phyloP scores from a whole-genome alignment of 2,888 invertebrate species.

The Cinara cedri region DNA sequence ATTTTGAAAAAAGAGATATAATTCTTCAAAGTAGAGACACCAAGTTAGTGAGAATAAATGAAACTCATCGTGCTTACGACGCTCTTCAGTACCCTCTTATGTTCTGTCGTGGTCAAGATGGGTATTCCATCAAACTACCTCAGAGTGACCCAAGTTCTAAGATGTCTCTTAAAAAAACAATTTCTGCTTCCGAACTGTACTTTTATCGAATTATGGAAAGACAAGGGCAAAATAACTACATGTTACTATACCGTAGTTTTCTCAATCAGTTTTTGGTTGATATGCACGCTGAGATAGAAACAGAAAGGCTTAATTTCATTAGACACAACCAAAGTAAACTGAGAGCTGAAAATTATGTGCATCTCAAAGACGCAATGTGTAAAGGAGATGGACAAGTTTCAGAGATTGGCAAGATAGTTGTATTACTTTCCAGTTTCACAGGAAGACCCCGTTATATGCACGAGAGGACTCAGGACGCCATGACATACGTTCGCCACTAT shows the following conservation, averaged over 20 bases:
- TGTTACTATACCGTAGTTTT: constrained; percentile 23
- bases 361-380: constrained; percentile 4
- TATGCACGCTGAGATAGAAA: constrained; percentile 62
- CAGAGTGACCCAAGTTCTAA: too few species aligned
- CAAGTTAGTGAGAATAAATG: too few species aligned
- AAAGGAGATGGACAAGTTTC: constrained; percentile 42
- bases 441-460: too few species aligned
- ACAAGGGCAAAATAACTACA: constrained; percentile 51
- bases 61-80: background rate
- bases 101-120: background rate
- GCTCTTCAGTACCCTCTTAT: background rate
- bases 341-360: background rate
- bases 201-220: constrained; percentile 36
- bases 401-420: constrained; percentile 59
- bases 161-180: too few species aligned
- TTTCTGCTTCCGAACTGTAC: too few species aligned
- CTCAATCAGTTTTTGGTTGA: constrained; percentile 30
- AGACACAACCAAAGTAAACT: background rate
- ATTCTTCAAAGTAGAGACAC: background rate
- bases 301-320: constrained; percentile 60
- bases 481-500: background rate
- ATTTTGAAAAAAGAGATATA: background rate
- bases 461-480: too few species aligned
- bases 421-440: too few species aligned
- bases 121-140: too few species aligned